Evolutionary conservation across 2,888 invertebrate genomes (phyloP).

Genomic region (Amblyteles armatorius): DNA sequence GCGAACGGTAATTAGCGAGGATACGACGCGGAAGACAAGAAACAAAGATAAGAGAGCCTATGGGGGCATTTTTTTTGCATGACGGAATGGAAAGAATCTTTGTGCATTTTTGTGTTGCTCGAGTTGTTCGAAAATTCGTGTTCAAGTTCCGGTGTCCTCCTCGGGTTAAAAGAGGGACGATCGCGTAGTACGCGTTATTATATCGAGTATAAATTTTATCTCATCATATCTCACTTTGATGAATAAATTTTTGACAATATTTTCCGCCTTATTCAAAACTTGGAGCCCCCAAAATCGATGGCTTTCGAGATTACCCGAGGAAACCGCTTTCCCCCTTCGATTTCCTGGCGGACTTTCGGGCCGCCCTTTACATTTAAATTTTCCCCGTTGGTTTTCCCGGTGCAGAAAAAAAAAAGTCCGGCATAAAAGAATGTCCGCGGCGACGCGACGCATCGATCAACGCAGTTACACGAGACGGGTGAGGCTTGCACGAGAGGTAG

Average conservation of each 20-base stretch:
- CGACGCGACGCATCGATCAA: conserved; percentile 47
- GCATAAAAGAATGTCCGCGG: conserved; percentile 14
- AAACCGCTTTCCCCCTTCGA: conserved; percentile 10
- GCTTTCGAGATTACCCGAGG: neutral
- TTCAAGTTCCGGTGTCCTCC: neutral
- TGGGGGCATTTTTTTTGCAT: conserved; percentile 23
- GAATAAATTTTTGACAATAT: neutral
- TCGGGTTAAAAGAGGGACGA: neutral
- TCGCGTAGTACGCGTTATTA: neutral
- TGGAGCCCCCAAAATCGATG: neutral
- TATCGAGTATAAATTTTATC: neutral
- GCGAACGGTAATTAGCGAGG: conserved; percentile 48
- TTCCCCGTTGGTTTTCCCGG: neutral
- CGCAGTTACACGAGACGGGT: conserved; percentile 42
- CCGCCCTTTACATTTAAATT: conserved; percentile 22
- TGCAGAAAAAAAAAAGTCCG: neutral
- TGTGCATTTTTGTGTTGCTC: neutral
- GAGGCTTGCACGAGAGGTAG: neutral
- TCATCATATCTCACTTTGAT: neutral
- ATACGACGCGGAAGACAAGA: conserved; percentile 30
- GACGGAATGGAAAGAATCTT: neutral
- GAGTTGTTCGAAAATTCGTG: neutral
- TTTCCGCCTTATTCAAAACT: neutral
- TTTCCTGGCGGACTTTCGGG: conserved; percentile 12
- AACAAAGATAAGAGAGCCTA: conserved; percentile 46